These are phyloP conservation scores for Sipha flava DNA, from an alignment of 1,140 invertebrate genomes.

Conservation along the genomic window DNA sequence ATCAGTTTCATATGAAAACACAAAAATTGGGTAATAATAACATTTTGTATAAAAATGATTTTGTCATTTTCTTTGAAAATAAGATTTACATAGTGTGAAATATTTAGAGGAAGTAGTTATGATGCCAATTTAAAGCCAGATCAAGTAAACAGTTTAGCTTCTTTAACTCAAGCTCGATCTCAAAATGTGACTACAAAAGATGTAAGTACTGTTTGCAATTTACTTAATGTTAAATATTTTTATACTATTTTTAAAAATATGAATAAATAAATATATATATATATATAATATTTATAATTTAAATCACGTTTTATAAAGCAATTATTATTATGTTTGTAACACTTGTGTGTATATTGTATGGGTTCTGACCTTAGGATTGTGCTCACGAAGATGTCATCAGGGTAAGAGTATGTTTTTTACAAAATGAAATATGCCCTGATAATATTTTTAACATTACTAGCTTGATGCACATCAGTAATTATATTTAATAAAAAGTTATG, in stretches of 20 bases:
- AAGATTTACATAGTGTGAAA: not conserved
- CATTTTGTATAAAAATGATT: not conserved
- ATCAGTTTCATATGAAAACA: slow-evolving; percentile 60
- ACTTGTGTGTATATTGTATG: slow-evolving; percentile 22
- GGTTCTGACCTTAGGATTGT: slow-evolving; percentile 28
- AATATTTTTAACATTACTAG: slow-evolving; percentile 14
- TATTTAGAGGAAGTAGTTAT: slow-evolving; percentile 55
- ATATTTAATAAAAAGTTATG: not conserved
- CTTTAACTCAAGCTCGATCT: slow-evolving; percentile 35
- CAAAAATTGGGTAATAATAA: slow-evolving; percentile 54
- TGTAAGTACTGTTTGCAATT: slow-evolving; percentile 7
- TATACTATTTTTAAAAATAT: not conserved
- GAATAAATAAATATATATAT: not conserved
- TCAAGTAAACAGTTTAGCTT: slow-evolving; percentile 47
- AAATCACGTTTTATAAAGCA: slow-evolving; percentile 26
- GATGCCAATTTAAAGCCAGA: slow-evolving; percentile 61
- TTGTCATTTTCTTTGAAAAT: too few relatives aligned
- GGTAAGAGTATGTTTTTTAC: slow-evolving; percentile 16
- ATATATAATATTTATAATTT: not conserved
- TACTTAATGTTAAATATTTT: not conserved
- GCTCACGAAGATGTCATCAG: slow-evolving; percentile 29
- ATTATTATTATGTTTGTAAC: slow-evolving; percentile 27
- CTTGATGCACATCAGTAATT: slow-evolving; percentile 4
- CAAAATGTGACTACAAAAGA: slow-evolving; percentile 28
- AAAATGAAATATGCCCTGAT: slow-evolving; percentile 14